Evolutionary conservation across 2,888 invertebrate species (phyloP), one percentile per base, ranked within the genome.

Genomic region (Epinotia ramella): DNA sequence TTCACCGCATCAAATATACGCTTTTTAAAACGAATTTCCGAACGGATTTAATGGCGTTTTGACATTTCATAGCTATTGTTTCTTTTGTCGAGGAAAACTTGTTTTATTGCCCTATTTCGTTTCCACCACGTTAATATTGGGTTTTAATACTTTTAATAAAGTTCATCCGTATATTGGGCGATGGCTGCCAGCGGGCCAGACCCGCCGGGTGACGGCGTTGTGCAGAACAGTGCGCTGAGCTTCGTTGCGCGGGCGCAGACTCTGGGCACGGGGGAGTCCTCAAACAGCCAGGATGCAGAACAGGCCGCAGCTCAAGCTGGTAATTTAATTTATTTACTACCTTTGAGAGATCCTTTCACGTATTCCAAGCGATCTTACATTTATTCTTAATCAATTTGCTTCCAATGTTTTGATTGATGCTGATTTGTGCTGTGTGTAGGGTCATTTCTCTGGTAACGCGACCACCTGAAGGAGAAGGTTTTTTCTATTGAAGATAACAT

Each of bases 221-320:
- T 92, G 3, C 85, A 87, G 16, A 93, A 87, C 78, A 94, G 93
- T 78, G 93, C 91, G 0, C 77, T 93, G 20, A 87, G 90, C 18
- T 93, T 93, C 63, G 88, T 92, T 83, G 88, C 90, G 86, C 83
- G 86, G 81, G 89, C 91, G 87, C 92, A 90, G 78, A 82, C 85
- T 12, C 77, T 86, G 56, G 80, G 79, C 77, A 80, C 84, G 76
- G 79, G 73, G 80, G 82, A 79, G 79, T 78, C 72, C 63, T 78
- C 77, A 59, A 70, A 49, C 49, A 78, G 76, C 74, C 60, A 80
- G 78, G 79, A 79, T 87, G 88, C 77, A 84, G 94, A 80, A 80
- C 88, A 78, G 57, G 78, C 80, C 11, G 78, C 80, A 11, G 78
- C 77, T 5, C 88, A 88, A 80, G 80, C 85, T 80, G 89, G 89